These are phyloP conservation scores for Coptodon bakossiorum DNA, from an alignment of 2,113 vertebrate species.

Conservation along the genomic window DNA sequence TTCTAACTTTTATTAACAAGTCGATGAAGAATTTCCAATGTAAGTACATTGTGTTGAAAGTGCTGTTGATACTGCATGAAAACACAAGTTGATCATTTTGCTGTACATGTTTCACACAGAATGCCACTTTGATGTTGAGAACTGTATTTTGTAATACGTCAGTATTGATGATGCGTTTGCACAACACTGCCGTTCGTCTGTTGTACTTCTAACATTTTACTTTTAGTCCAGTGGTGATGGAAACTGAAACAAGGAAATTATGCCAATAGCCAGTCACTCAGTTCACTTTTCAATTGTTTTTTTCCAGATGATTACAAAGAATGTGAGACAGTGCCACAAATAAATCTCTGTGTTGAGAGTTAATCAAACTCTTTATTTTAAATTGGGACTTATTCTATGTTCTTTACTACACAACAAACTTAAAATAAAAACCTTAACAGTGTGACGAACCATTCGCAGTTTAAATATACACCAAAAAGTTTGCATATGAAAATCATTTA, in stretches of 20 bases:
- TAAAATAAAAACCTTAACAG: background rate
- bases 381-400: background rate
- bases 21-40: background rate
- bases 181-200: slow-evolving; percentile 53
- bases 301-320: background rate
- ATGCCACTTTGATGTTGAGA: background rate
- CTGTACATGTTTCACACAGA: background rate
- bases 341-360: background rate
- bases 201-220: slow-evolving; percentile 19
- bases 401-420: background rate
- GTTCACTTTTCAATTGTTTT: background rate
- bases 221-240: background rate
- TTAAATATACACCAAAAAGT: background rate
- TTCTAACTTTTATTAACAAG: background rate
- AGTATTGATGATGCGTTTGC: slow-evolving; percentile 31
- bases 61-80: slow-evolving; percentile 6
- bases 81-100: background rate
- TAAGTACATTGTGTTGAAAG: background rate
- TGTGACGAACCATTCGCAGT: fast-evolving
- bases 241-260: background rate
- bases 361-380: background rate
- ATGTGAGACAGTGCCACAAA: slow-evolving; percentile 5
- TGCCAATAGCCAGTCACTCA: background rate
- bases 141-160: background rate
- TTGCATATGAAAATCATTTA: background rate